Percentiles rank a stretch among this genome's conserved stretches.
phyloP scores from a whole-genome alignment of 1,140 invertebrate species.

The Brachionus rotundiformis region DNA sequence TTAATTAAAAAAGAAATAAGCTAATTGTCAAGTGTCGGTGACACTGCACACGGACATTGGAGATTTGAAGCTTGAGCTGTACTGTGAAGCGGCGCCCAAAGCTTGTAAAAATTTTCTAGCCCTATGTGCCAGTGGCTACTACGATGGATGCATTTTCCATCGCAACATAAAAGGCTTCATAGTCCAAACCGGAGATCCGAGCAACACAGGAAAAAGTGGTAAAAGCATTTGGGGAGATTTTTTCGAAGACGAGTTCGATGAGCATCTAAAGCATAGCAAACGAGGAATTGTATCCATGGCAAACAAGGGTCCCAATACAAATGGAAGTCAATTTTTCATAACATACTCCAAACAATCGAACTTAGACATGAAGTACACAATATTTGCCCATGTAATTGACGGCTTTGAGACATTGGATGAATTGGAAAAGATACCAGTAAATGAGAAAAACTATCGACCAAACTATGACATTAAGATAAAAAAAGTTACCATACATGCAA shows the following conservation, averaged over 20 bases:
- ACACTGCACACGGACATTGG: conserved; percentile 97
- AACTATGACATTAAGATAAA: conserved; percentile 80
- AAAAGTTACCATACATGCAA: conserved; percentile 86
- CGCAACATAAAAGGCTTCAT: conserved; percentile 94
- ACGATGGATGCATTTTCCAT: conserved; percentile 87
- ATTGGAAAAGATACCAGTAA: conserved; percentile 46
- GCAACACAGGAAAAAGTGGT: conserved; percentile 82
- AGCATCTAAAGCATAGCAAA: conserved; percentile 90
- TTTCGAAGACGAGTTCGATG: conserved; percentile 93
- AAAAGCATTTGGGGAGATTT: conserved; percentile 88
- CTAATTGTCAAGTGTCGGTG: conserved; percentile 84
- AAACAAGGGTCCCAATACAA: conserved; percentile 91
- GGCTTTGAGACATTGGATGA: conserved; percentile 44
- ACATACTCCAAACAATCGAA: conserved; percentile 93
- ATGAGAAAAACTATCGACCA: conserved; percentile 69
- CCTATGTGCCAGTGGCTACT: conserved; percentile 84
- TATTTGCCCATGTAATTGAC: conserved; percentile 79
- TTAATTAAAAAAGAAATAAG: background rate
- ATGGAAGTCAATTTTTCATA: conserved; percentile 98
- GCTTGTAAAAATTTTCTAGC: conserved; percentile 96
- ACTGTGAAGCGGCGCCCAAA: conserved; percentile 93
- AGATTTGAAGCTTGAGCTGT: conserved; percentile 83
- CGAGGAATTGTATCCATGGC: conserved; percentile 85
- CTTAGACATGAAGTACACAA: conserved; percentile 94
- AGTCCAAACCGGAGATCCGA: conserved; percentile 86